Percentiles rank a stretch among this genome's conserved stretches.
These are phyloP conservation scores for Drosophila sturtevanti DNA, from an alignment of 1,140 invertebrate species.

Conservation along the genomic window DNA sequence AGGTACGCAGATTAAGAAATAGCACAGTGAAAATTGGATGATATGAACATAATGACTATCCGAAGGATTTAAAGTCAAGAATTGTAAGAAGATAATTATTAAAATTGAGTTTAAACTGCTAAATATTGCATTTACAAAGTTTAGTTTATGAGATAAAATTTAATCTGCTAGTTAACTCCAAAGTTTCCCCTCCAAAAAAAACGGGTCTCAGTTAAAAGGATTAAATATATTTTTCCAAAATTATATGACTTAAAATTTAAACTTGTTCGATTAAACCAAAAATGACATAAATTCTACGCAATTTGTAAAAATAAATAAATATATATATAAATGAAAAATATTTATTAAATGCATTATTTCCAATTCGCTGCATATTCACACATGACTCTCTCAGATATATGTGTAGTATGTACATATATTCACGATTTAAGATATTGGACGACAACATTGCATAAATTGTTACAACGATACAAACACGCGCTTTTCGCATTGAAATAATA, in stretches of 20 bases:
- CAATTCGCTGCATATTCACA: background rate
- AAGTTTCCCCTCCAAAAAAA: too few species aligned
- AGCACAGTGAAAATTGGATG: too few species aligned
- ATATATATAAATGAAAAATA: slow-evolving; percentile 1
- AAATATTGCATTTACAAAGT: too few species aligned
- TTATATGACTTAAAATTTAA: background rate
- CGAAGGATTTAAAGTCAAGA: too few species aligned
- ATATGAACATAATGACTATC: too few species aligned
- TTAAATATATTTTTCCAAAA: too few species aligned
- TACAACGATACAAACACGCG: slow-evolving; percentile 43
- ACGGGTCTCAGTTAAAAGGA: too few species aligned
- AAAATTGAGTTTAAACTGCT: too few species aligned
- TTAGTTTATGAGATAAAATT: too few species aligned
- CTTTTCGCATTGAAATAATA: slow-evolving; percentile 32
- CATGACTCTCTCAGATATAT: background rate
- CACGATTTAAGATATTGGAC: slow-evolving; percentile 51
- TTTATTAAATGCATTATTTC: slow-evolving; percentile 5
- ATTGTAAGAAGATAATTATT: too few species aligned
- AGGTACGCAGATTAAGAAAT: too few species aligned
- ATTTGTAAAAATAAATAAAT: background rate
- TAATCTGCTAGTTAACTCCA: too few species aligned
- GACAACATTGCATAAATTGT: slow-evolving; percentile 55
- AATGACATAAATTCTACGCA: slow-evolving; percentile 1
- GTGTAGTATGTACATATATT: slow-evolving; percentile 11
- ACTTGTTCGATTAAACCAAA: background rate